Evolutionary conservation across 2,113 vertebrate genomes (phyloP).

Genomic region (Solea solea): DNA sequence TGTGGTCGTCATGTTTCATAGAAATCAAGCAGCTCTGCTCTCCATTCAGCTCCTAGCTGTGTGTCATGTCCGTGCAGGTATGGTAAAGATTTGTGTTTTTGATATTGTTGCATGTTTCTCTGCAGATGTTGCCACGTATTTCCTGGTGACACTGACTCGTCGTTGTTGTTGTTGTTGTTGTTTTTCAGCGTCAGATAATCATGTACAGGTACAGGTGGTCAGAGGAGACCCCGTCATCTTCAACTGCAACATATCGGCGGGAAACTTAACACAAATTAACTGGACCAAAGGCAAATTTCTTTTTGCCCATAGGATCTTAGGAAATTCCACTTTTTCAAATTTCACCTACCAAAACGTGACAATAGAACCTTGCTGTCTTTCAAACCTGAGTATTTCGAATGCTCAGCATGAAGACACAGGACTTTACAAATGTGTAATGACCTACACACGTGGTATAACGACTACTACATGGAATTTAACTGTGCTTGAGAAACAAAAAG

Average conservation of each 20-base stretch:
- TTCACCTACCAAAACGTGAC: slow-evolving; percentile 23
- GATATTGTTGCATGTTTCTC: neutral
- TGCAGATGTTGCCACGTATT: neutral
- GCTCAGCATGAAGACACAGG: slow-evolving; percentile 42
- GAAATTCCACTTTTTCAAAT: neutral
- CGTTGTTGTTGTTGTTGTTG: neutral
- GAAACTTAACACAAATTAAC: neutral
- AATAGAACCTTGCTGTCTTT: neutral
- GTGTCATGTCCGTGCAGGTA: slow-evolving; percentile 36
- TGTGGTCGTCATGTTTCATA: slow-evolving; percentile 17
- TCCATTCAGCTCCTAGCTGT: neutral
- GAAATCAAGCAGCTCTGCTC: slow-evolving; percentile 30
- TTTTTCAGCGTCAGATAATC: neutral
- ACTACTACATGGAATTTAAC: neutral
- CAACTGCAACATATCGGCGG: neutral
- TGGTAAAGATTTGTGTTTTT: slow-evolving; percentile 3
- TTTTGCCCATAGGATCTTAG: rapidly evolving
- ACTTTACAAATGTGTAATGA: neutral
- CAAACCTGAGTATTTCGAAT: slow-evolving; percentile 8
- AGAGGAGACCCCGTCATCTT: neutral
- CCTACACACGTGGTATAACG: neutral
- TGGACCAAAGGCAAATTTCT: neutral
- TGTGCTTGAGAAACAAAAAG: neutral
- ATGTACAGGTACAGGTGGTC: neutral
- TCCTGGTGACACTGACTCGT: neutral